Percentiles rank a stretch among this genome's conserved stretches.
Conservation (phyloP, 2,888 invertebrate species). For the Hirudinaria manillensis region DNA sequence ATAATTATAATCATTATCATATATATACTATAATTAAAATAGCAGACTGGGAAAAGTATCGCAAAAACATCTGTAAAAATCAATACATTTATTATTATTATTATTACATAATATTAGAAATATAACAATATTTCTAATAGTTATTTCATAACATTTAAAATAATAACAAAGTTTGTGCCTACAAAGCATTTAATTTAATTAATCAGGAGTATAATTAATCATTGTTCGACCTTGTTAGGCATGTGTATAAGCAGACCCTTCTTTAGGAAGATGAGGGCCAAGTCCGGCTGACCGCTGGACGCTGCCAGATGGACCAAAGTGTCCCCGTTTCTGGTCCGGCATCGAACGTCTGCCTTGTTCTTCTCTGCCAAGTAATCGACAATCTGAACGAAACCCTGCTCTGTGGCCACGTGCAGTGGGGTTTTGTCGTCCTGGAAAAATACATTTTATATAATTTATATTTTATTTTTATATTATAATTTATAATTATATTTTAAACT, state of each 20-base stretch:
- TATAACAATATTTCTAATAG: too few relatives aligned
- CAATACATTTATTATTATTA: neutral
- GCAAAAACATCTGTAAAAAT: neutral
- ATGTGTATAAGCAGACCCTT: conserved; percentile 97
- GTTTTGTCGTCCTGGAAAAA: conserved; percentile 70
- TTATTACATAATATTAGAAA: neutral
- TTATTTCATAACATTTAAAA: too few relatives aligned
- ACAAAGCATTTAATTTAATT: too few relatives aligned
- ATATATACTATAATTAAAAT: too few relatives aligned
- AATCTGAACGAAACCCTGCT: conserved; percentile 88
- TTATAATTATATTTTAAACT: neutral
- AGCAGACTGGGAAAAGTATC: too few relatives aligned
- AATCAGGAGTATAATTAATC: too few relatives aligned
- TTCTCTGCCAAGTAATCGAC: conserved; percentile 94
- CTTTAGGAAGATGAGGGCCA: conserved; percentile 94
- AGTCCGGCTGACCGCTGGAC: conserved; percentile 91
- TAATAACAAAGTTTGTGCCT: too few relatives aligned
- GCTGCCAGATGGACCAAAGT: conserved; percentile 98
- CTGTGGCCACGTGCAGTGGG: conserved; percentile 93
- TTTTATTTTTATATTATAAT: neutral
- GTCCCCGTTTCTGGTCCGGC: conserved; percentile 93
- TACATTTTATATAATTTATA: neutral
- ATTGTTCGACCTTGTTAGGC: conserved; percentile 75
- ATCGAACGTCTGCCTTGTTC: conserved; percentile 91
- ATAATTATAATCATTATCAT: too few relatives aligned